A percentile compares a stretch with the other conserved stretches of the same genome.
Conservation (phyloP, 1,140 invertebrate species). For the Copidosoma floridanum region DNA sequence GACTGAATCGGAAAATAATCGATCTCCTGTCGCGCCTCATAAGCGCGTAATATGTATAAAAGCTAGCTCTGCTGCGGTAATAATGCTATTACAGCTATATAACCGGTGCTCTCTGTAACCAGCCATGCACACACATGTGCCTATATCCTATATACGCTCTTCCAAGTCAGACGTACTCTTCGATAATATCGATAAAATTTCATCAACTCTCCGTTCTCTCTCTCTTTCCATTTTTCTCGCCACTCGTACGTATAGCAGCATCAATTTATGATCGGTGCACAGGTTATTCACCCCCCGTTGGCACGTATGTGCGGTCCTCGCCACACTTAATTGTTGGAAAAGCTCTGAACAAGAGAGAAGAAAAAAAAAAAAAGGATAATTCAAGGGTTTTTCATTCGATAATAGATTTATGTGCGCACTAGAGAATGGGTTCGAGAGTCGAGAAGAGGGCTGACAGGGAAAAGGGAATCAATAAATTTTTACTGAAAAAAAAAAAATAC, state of each 20-base stretch:
- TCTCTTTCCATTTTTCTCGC: background rate
- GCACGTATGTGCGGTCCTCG: background rate
- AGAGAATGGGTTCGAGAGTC: too few relatives aligned
- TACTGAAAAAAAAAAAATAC: too few relatives aligned
- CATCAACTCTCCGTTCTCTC: background rate
- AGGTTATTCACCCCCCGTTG: conserved; percentile 14
- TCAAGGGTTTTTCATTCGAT: conserved; percentile 7
- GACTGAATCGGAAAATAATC: conserved; percentile 23
- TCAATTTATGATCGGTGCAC: background rate
- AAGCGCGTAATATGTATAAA: too few relatives aligned
- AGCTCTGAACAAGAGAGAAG: background rate
- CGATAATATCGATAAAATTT: conserved; percentile 22
- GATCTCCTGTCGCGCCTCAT: background rate
- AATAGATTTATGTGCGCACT: too few relatives aligned
- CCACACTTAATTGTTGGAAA: conserved; percentile 17
- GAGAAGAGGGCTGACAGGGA: too few relatives aligned
- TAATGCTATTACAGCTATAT: too few relatives aligned
- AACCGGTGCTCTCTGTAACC: too few relatives aligned
- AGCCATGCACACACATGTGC: too few relatives aligned
- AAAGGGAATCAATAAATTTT: too few relatives aligned
- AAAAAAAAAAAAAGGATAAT: background rate
- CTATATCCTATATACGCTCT: too few relatives aligned
- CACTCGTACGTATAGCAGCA: background rate
- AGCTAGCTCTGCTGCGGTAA: too few relatives aligned
- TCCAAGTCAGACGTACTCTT: too few relatives aligned